Evolutionary conservation across 2,888 invertebrate species (phyloP).

Genomic region (Melitaea athalia): DNA sequence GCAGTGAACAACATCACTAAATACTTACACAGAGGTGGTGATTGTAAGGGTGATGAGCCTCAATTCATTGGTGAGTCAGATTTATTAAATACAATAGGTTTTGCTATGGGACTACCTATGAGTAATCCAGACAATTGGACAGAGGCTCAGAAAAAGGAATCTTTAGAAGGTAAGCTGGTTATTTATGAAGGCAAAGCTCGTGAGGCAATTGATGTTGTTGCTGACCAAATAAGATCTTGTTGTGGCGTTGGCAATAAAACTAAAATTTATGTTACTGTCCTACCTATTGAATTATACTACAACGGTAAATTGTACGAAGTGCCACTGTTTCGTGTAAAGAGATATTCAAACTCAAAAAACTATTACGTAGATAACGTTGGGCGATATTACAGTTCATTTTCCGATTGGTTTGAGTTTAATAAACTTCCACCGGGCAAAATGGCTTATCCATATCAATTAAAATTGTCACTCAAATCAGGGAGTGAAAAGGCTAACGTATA

Average conservation of each 20-base stretch:
- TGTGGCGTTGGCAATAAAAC: slow-evolving; percentile 41
- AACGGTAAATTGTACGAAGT: slow-evolving; percentile 43
- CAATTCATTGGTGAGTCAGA: slow-evolving; percentile 42
- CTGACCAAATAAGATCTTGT: slow-evolving; percentile 39
- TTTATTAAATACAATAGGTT: slow-evolving; percentile 44
- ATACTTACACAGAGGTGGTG: slow-evolving; percentile 44
- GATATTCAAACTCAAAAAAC: slow-evolving; percentile 32
- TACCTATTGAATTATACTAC: slow-evolving; percentile 42
- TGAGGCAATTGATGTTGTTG: slow-evolving; percentile 42
- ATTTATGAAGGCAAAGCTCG: slow-evolving; percentile 40
- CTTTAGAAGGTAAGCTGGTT: slow-evolving; percentile 39
- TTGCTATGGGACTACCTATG: slow-evolving; percentile 44
- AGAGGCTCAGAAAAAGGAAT: slow-evolving; percentile 33
- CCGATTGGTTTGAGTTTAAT: slow-evolving; percentile 37
- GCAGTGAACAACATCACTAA: slow-evolving; percentile 42
- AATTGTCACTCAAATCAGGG: slow-evolving; percentile 31
- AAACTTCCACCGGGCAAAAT: slow-evolving; percentile 41
- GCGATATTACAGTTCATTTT: slow-evolving; percentile 33
- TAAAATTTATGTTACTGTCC: slow-evolving; percentile 39
- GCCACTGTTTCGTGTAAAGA: slow-evolving; percentile 41
- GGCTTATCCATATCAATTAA: slow-evolving; percentile 39
- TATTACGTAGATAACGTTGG: slow-evolving; percentile 41
- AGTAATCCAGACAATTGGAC: slow-evolving; percentile 41
- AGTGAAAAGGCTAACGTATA: slow-evolving; percentile 36
- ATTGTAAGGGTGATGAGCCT: slow-evolving; percentile 40